A percentile compares a stretch with the other conserved stretches of the same genome.
Conservation (phyloP, 2,888 invertebrate genomes). For the Drosophila limbata region DNA sequence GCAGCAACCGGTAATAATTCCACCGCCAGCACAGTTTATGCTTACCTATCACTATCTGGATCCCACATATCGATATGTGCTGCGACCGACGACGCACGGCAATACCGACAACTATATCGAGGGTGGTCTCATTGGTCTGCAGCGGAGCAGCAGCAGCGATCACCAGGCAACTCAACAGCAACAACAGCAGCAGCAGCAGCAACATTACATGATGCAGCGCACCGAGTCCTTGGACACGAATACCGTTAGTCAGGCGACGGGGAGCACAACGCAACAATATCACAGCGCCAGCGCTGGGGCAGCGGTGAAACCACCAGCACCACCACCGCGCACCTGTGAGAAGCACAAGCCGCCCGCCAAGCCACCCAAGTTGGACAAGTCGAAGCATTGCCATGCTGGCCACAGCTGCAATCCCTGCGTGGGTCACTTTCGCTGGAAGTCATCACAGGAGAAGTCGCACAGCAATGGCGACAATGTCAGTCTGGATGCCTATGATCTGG, state of each 20-base stretch:
- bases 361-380: conserved; percentile 70
- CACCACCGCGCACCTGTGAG: conserved; percentile 83
- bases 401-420: conserved; percentile 91
- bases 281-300: conserved; percentile 54
- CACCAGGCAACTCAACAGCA: conserved; percentile 84
- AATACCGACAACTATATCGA: conserved; percentile 90
- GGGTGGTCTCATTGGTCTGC: conserved; percentile 82
- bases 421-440: conserved; percentile 86
- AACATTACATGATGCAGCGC: conserved; percentile 88
- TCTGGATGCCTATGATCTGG: conserved; percentile 93
- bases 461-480: conserved; percentile 89
- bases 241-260: conserved; percentile 47
- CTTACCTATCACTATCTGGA: conserved; percentile 90
- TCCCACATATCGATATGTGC: conserved; percentile 90
- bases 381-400: conserved; percentile 84
- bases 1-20: conserved; percentile 78
- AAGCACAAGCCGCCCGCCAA: conserved; percentile 82
- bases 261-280: conserved; percentile 51
- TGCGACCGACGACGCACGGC: conserved; percentile 88
- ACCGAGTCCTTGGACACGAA: conserved; percentile 85
- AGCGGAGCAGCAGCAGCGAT: conserved; percentile 87
- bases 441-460: conserved; percentile 82
- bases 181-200: conserved; percentile 61
- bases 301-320: conserved; percentile 76
- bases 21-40: conserved; percentile 86